A percentile compares a stretch with the other conserved stretches of the same genome.
These are phyloP conservation scores for Cheilosia urbana DNA, from an alignment of 2,888 invertebrate species.

Conservation along the genomic window DNA sequence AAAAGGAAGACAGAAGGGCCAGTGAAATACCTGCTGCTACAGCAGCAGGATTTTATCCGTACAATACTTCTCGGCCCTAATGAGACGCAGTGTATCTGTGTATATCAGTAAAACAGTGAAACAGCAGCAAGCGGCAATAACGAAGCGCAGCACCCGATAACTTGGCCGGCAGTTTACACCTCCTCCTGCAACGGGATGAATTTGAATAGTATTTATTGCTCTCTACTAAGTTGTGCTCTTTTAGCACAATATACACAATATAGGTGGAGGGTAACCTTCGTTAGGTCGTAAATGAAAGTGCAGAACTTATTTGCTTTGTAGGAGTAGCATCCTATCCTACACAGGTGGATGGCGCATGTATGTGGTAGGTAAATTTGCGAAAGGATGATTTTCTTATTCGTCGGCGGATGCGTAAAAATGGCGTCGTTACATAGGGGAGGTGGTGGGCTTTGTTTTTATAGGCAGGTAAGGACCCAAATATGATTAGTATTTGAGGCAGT, in stretches of 20 bases:
- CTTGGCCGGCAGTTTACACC: conserved; percentile 54
- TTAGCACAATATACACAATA: conserved; percentile 1
- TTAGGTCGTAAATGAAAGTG: conserved; percentile 36
- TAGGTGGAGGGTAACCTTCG: conserved; percentile 24
- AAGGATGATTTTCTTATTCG: conserved; percentile 4
- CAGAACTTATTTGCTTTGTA: conserved; percentile 33
- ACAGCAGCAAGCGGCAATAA: conserved; percentile 70
- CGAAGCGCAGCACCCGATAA: conserved; percentile 66
- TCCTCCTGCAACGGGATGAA: conserved; percentile 52
- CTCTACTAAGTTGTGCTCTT: conserved; percentile 38
- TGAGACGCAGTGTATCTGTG: conserved; percentile 46
- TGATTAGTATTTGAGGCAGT: too few species aligned
- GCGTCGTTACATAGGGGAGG: too few species aligned
- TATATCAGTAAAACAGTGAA: conserved; percentile 39
- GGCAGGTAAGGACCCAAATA: too few species aligned
- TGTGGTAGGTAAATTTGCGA: conserved; percentile 41
- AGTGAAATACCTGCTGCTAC: conserved; percentile 51
- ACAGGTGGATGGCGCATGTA: conserved; percentile 35
- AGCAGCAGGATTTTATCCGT: conserved; percentile 25
- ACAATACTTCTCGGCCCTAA: conserved; percentile 65
- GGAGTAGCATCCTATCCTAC: not conserved
- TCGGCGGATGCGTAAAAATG: not conserved
- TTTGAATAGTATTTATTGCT: conserved; percentile 53
- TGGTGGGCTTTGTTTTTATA: too few species aligned
- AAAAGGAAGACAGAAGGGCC: conserved; percentile 10